phyloP scores from a whole-genome alignment of 2,113 vertebrate genomes.

The Sinocyclocheilus grahami region DNA sequence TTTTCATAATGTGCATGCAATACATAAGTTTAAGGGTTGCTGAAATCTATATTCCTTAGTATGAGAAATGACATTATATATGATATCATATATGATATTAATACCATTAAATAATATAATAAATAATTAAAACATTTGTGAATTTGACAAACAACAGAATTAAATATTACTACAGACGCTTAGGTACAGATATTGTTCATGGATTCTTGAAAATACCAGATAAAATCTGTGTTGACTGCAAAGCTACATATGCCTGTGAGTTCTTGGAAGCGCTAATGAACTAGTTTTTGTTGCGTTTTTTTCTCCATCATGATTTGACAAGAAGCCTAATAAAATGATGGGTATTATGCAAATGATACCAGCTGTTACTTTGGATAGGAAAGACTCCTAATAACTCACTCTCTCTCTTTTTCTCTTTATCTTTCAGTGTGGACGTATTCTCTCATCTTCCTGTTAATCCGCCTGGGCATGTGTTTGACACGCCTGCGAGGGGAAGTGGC shows the following conservation, averaged over 20 bases:
- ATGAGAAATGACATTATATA: background rate
- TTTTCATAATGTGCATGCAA: no score
- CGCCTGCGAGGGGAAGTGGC: slow-evolving; percentile 22
- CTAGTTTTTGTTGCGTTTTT: slow-evolving; percentile 54
- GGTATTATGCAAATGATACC: slow-evolving; percentile 67
- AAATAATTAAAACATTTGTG: slow-evolving; percentile 16
- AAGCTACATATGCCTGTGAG: slow-evolving; percentile 24
- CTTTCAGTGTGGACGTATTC: slow-evolving; percentile 18
- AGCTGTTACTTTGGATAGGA: slow-evolving; percentile 66
- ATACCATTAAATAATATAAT: background rate
- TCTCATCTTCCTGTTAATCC: slow-evolving; percentile 43
- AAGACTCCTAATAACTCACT: slow-evolving; percentile 57
- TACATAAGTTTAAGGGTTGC: no score
- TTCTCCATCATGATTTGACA: slow-evolving; percentile 57
- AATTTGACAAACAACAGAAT: slow-evolving; percentile 10
- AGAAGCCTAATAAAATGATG: slow-evolving; percentile 61
- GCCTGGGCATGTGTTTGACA: slow-evolving; percentile 26
- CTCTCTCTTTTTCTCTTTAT: slow-evolving; percentile 27
- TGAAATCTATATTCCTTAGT: background rate
- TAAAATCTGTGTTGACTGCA: slow-evolving; percentile 51
- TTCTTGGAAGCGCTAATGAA: slow-evolving; percentile 51
- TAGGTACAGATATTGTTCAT: slow-evolving; percentile 7
- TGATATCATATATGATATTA: background rate
- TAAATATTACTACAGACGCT: slow-evolving; percentile 12
- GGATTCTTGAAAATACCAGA: slow-evolving; percentile 12